phyloP scores from a whole-genome alignment of 2,888 invertebrate species.

The Aporophyla lueneburgensis region DNA sequence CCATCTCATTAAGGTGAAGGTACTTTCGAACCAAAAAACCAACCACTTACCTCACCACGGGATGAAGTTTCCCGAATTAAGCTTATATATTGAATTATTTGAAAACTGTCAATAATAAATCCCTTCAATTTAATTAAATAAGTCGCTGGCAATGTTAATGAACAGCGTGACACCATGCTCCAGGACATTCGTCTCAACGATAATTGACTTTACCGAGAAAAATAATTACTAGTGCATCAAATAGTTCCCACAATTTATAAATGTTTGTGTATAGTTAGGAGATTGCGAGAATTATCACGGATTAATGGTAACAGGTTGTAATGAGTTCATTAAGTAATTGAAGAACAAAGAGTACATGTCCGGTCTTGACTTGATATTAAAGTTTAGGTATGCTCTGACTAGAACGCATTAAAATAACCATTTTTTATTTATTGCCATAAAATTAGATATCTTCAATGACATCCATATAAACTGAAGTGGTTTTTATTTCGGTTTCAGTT shows the following conservation, averaged over 20 bases:
- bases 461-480: neutral
- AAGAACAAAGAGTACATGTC: neutral
- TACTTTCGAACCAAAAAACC: neutral
- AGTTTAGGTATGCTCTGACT: neutral
- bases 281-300: constrained; percentile 23
- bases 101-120: neutral
- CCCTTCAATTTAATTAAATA: constrained; percentile 8
- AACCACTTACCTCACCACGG: neutral
- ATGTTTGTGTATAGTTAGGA: constrained; percentile 40
- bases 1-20: neutral
- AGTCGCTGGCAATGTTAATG: constrained; percentile 7
- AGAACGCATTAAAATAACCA: neutral
- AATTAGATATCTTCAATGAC: neutral
- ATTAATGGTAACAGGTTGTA: constrained; percentile 8
- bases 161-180: constrained; percentile 8
- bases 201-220: constrained; percentile 12
- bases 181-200: constrained; percentile 28
- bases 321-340: constrained; percentile 38
- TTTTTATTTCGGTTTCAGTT: neutral
- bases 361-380: neutral
- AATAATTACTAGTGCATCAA: neutral
- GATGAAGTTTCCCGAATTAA: neutral
- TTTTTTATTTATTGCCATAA: neutral
- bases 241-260: constrained; percentile 32
- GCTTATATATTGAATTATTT: too few relatives aligned